phyloP scores from a whole-genome alignment of 2,888 invertebrate genomes.

The Epirrita christyi region DNA sequence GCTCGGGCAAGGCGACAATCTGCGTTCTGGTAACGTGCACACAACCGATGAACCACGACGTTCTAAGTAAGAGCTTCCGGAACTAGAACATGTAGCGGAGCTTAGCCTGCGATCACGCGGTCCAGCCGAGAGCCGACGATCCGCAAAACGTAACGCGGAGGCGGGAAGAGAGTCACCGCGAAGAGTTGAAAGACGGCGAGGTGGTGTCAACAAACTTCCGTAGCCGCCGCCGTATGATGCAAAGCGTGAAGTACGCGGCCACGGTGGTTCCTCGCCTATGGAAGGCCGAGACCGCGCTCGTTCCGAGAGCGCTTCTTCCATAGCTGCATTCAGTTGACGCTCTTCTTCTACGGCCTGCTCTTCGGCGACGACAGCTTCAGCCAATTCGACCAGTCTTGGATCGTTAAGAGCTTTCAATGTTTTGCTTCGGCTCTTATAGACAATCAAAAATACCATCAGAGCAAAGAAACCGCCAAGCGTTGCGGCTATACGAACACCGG shows the following conservation, averaged over 20 bases:
- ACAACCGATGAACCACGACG: slow-evolving; percentile 92
- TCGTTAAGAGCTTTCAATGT: slow-evolving; percentile 90
- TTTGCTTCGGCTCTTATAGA: slow-evolving; percentile 95
- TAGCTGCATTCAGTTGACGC: slow-evolving; percentile 89
- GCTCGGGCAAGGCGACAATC: slow-evolving; percentile 90
- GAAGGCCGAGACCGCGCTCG: slow-evolving; percentile 83
- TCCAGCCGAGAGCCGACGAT: slow-evolving; percentile 79
- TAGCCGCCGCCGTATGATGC: slow-evolving; percentile 86
- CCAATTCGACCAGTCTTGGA: slow-evolving; percentile 91
- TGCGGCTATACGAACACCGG: slow-evolving; percentile 95
- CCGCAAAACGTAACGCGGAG: slow-evolving; percentile 80
- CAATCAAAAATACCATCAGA: slow-evolving; percentile 95
- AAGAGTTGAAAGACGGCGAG: slow-evolving; percentile 85
- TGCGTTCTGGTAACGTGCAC: slow-evolving; percentile 91
- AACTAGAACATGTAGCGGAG: slow-evolving; percentile 93
- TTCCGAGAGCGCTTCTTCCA: slow-evolving; percentile 86
- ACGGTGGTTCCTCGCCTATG: slow-evolving; percentile 88
- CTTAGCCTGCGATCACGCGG: slow-evolving; percentile 87
- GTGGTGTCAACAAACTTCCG: slow-evolving; percentile 89
- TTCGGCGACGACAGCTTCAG: slow-evolving; percentile 90
- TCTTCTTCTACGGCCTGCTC: slow-evolving; percentile 89
- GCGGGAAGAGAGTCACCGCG: slow-evolving; percentile 86
- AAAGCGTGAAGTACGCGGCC: slow-evolving; percentile 73
- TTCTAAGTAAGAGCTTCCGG: slow-evolving; percentile 93
- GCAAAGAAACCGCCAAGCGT: slow-evolving; percentile 96